Evolutionary conservation across 2,888 invertebrate species (phyloP).

Genomic region (Apamea crenata): DNA sequence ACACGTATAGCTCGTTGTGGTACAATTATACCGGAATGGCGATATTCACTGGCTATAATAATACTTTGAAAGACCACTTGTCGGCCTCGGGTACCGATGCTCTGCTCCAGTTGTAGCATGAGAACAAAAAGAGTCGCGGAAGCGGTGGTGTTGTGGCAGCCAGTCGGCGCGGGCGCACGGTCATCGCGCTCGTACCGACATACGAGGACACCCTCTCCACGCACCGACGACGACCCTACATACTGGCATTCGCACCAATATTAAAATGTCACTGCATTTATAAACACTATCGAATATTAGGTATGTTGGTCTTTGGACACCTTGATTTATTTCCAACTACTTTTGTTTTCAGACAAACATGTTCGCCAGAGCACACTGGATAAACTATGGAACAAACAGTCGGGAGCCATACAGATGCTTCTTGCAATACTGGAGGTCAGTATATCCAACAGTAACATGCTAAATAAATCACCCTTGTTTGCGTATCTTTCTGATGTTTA

Average conservation of each 20-base stretch:
- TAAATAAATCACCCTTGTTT: conserved; percentile 2
- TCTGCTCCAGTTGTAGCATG: conserved; percentile 70
- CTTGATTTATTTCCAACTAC: conserved; percentile 38
- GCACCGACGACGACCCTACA: conserved; percentile 47
- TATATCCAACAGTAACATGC: conserved; percentile 4
- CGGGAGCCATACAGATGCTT: conserved; percentile 89
- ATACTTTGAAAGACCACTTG: conserved; percentile 81
- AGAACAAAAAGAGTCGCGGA: conserved; percentile 79
- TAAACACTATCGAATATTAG: conserved; percentile 29
- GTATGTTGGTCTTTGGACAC: conserved; percentile 1
- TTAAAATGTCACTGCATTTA: conserved; percentile 47
- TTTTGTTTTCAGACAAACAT: conserved; percentile 88
- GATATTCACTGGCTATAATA: conserved; percentile 54
- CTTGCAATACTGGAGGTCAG: conserved; percentile 90
- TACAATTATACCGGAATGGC: conserved; percentile 64
- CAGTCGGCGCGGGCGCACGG: conserved; percentile 48
- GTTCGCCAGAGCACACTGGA: conserved; percentile 90
- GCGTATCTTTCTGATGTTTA: conserved; percentile 1
- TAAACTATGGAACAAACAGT: conserved; percentile 90
- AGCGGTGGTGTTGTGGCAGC: conserved; percentile 60
- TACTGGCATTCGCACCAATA: conserved; percentile 42
- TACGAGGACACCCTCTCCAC: conserved; percentile 56
- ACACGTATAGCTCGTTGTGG: conserved; percentile 25
- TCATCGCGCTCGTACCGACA: conserved; percentile 38
- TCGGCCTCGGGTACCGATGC: conserved; percentile 77